Conservation (phyloP, 2,888 invertebrate genomes). For the Ctenicera cuprea region DNA sequence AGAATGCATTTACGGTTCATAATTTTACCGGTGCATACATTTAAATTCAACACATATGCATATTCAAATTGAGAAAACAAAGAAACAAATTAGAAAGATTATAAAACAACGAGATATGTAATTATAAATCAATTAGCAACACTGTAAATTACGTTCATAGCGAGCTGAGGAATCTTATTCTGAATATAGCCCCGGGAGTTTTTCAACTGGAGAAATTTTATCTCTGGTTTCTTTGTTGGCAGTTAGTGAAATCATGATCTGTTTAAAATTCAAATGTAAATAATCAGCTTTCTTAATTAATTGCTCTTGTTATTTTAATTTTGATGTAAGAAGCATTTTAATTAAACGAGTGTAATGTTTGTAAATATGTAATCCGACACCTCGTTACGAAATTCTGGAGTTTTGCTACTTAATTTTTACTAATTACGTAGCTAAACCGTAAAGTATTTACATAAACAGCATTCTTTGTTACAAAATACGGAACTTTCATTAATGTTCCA, state of each 20-base stretch:
- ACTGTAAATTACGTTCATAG: slow-evolving; percentile 35
- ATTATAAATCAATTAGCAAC: slow-evolving; percentile 48
- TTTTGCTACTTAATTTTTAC: slow-evolving; percentile 49
- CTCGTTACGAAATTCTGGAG: slow-evolving; percentile 45
- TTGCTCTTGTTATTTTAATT: slow-evolving; percentile 51
- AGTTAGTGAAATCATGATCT: slow-evolving; percentile 53
- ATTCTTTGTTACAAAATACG: slow-evolving; percentile 38
- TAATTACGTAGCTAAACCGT: slow-evolving; percentile 39
- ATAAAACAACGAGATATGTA: slow-evolving; percentile 37
- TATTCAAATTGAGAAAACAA: slow-evolving; percentile 43
- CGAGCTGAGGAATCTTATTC: slow-evolving; percentile 33
- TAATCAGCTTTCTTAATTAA: slow-evolving; percentile 54
- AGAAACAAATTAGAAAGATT: slow-evolving; percentile 32
- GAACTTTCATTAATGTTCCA: slow-evolving; percentile 9
- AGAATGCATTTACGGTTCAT: slow-evolving; percentile 10
- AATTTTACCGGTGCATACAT: neutral
- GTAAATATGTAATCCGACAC: slow-evolving; percentile 52
- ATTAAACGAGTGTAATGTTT: slow-evolving; percentile 50
- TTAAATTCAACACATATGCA: slow-evolving; percentile 17
- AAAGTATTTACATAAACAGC: slow-evolving; percentile 40
- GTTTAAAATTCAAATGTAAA: slow-evolving; percentile 53
- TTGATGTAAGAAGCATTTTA: slow-evolving; percentile 53
- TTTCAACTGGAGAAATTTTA: slow-evolving; percentile 50
- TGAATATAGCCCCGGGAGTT: slow-evolving; percentile 46
- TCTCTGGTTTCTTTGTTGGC: slow-evolving; percentile 49